Base-by-base conservation (phyloP, 1,140 invertebrate species). In the Nasonia vitripennis region DNA sequence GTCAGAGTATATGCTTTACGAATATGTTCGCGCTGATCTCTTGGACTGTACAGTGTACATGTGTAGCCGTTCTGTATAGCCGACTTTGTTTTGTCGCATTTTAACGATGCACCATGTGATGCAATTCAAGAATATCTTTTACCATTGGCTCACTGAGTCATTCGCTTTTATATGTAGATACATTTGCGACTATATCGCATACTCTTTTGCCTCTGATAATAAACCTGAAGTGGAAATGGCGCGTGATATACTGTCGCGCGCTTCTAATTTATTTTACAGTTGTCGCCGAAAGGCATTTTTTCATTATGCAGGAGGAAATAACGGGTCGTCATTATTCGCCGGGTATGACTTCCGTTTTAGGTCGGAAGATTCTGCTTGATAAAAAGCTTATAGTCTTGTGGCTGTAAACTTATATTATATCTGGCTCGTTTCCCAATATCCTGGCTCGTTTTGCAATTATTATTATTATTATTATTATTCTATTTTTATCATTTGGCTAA, bases 191-290 rank as follows among this genome's bases (percentile, higher is more conserved):
- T 67, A n/a, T 67, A 23, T 23, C 62, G 11, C 11, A 67, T 23
- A 67, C 11, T 23, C 7, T 20, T 67, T 23, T 17, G 9, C 62
- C 41, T 45, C 10, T 7, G 10, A 11, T 7, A n/a, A 62, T 62
- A n/a, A n/a, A 20, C 4, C 55, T 45, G 55, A 62, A 62, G n/a
- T 62, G 20, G 55, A 62, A 62, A 62, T 62, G 20, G 17, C 17
- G 20, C 6, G 55, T 2, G 20, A n/a, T 5, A 62, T 17, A 51
- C 14, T 11, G 6, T 3, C 55, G 68, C 12, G n/a, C 23, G 27
- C 68, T 74, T 74, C 45, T 74, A 74, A 77, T 77, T 51, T 51
- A 48, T 77, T 77, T 77, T 77, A 77, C 74, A 51, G 37, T 77
- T 77, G 45, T 77, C 74, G 37, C 23, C n/a, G 37, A 74, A 74